Base-by-base conservation (phyloP, 2,888 invertebrate genomes). In the Protophormia terraenovae region DNA sequence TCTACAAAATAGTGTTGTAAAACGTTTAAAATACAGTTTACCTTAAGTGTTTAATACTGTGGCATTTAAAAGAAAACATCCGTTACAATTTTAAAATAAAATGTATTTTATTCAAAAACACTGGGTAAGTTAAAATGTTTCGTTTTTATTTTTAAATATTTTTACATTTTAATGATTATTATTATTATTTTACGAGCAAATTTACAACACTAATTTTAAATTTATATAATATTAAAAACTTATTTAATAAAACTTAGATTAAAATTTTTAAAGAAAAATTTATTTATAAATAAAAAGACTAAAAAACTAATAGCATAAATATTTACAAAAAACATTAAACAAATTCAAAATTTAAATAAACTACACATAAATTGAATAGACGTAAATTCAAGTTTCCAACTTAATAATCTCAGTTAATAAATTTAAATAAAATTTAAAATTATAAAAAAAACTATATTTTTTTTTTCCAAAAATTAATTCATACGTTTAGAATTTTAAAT, bases 261-360 rank as follows among this genome's bases (percentile, higher is more conserved):
- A 47, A n/a, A n/a, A 41, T 24, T 24, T 47, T 58, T 60, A 60
- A 66, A 60, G 41, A 16, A 55, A 71, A 73, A 10, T 41, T 10
- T 4, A n/a, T n/a, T 6, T 45, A 67, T 72, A 77, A 84, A 60
- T 67, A 77, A 55, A 67, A 81, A 67, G 58, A 77, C 60, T 81
- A 62, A 67, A n/a, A 66, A 50, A 41, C 79, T 80, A 84, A 64
- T 73, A 72, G 53, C 64, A 77, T 66, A 71, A 64, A 58, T 82
- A 82, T 82, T 76, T 82, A 82, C 82, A 83, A 41, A 32, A 24
- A 62, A n/a, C n/a, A n/a, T n/a, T 38, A 35, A 82, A 71, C 55
- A 71, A 71, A 38, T 66, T 53, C 12, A 53, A 66, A 55, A 24
- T 12, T 22, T 41, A 27, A 72, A 45, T 45, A 41, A 8, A 62